Conservation (phyloP, 37 sponge, comb jelly and placozoan genomes). For the Axinella damicornis region DNA sequence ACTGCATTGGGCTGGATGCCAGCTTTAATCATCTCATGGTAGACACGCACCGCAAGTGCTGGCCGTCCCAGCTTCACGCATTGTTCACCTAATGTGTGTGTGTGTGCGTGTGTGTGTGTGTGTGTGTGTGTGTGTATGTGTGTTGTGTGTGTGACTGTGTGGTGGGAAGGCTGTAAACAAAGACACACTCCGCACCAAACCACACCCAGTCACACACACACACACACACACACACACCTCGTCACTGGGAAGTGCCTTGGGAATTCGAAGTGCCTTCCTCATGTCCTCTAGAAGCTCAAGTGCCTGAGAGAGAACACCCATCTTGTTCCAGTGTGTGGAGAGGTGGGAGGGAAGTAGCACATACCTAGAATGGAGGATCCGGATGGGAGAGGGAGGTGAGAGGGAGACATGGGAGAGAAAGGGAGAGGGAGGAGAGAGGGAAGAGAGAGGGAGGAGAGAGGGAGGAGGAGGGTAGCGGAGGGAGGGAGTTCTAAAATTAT, state of each 20-base stretch:
- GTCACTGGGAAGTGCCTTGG: conserved; percentile 57
- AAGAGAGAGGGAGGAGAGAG: too few species aligned
- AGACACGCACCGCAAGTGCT: conserved; percentile 78
- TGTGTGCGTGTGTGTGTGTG: too few species aligned
- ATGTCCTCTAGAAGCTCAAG: conserved; percentile 63
- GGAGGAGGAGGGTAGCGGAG: too few species aligned
- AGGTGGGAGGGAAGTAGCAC: conserved; percentile 70
- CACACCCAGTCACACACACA: too few species aligned
- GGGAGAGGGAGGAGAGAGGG: too few species aligned
- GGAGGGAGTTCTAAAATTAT: too few species aligned
- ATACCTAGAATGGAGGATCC: conserved; percentile 74
- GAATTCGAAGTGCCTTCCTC: conserved; percentile 37
- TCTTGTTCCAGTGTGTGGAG: conserved; percentile 77
- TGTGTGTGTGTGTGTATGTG: too few species aligned
- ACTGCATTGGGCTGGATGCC: conserved; percentile 90
- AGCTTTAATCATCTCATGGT: conserved; percentile 72
- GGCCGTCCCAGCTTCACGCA: conserved; percentile 71
- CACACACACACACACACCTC: conserved; percentile 67
- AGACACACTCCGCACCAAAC: too few species aligned
- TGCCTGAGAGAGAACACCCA: conserved; percentile 62
- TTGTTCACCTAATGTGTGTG: conserved; percentile 74
- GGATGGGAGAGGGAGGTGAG: conserved; percentile 28
- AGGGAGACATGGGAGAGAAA: too few species aligned
- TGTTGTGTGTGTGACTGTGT: too few species aligned
- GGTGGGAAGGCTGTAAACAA: not conserved